phyloP scores from a whole-genome alignment of 2,113 vertebrate species.

The Polypterus bichir region DNA sequence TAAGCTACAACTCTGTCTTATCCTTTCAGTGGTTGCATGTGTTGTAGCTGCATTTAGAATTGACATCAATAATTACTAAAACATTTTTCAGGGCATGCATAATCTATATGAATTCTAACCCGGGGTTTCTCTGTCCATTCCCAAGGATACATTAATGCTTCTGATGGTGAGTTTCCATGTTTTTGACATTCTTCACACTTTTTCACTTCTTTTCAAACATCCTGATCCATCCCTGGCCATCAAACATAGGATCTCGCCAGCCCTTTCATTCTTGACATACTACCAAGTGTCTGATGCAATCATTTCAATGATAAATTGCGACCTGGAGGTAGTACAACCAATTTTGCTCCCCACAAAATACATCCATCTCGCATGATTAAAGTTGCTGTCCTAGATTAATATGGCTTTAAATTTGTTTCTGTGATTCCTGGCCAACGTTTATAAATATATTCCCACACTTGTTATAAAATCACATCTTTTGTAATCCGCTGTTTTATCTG shows the following conservation, averaged over 20 bases:
- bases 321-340: neutral
- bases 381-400: neutral
- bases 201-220: neutral
- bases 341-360: neutral
- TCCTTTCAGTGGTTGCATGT: neutral
- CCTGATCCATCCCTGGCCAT: slow-evolving; percentile 9
- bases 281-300: slow-evolving; percentile 1
- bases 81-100: slow-evolving; percentile 1
- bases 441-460: neutral
- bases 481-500: neutral
- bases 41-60: slow-evolving; percentile 6
- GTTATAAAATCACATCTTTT: neutral
- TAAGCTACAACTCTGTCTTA: too few relatives aligned
- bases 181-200: slow-evolving; percentile 1
- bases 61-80: slow-evolving; percentile 1
- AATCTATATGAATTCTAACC: slow-evolving; percentile 2
- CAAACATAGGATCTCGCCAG: slow-evolving; percentile 3
- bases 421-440: too few relatives aligned
- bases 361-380: neutral
- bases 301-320: neutral
- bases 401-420: neutral
- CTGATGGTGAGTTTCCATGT: neutral
- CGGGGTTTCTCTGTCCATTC: neutral
- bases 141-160: slow-evolving; percentile 1
- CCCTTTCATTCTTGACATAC: slow-evolving; percentile 4